A percentile compares a stretch with the other conserved stretches of the same genome.
Evolutionary conservation across 1,140 invertebrate genomes (phyloP).

Genomic region (Ylistrum balloti): DNA sequence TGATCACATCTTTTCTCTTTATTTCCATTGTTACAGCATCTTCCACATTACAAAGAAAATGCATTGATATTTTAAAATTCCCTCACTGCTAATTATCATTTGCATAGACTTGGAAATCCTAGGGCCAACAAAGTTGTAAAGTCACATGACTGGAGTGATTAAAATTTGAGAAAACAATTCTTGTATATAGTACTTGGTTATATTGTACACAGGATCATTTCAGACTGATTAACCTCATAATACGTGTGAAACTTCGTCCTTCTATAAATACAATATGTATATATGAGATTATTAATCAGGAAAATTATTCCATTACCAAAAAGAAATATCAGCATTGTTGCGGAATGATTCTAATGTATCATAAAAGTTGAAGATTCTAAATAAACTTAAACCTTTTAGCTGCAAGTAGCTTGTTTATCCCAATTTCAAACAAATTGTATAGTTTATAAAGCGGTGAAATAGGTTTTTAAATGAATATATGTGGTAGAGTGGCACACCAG

Average conservation of each 20-base stretch:
- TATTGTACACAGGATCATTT: background rate
- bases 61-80: too few species aligned
- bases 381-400: slow-evolving; percentile 19
- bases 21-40: too few species aligned
- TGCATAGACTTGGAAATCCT: too few species aligned
- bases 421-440: slow-evolving; percentile 11
- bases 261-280: slow-evolving; percentile 4
- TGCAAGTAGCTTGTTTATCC: slow-evolving; percentile 13
- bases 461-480: slow-evolving; percentile 22
- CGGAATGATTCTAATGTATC: background rate
- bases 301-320: background rate
- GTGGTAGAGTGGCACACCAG: background rate
- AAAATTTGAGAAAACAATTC: too few species aligned
- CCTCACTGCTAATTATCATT: too few species aligned
- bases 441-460: slow-evolving; percentile 12
- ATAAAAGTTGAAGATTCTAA: slow-evolving; percentile 12
- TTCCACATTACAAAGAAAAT: too few species aligned
- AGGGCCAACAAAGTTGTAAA: too few species aligned
- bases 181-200: background rate
- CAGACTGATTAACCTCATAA: background rate
- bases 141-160: too few species aligned
- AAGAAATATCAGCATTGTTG: slow-evolving; percentile 19
- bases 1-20: too few species aligned
- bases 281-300: background rate
- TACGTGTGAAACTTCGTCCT: background rate